A percentile compares a stretch with the other conserved stretches of the same genome.
Evolutionary conservation across 2,113 vertebrate species (phyloP).

Genomic region (Corythaeola cristata): DNA sequence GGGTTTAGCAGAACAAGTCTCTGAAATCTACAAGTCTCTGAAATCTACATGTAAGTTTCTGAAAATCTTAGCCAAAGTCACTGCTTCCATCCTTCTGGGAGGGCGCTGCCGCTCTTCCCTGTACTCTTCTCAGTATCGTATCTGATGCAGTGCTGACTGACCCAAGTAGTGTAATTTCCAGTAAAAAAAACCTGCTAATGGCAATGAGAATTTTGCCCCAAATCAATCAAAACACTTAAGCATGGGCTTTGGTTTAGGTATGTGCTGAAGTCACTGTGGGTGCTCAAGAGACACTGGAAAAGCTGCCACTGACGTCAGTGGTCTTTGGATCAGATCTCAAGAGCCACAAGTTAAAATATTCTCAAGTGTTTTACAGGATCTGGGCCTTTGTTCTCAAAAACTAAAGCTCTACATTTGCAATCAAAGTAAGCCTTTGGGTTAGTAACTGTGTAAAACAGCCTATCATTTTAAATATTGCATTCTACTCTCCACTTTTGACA

Average conservation of each 20-base stretch:
- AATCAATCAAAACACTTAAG: not conserved
- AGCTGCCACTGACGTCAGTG: not conserved
- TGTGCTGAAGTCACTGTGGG: not conserved
- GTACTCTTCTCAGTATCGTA: not conserved
- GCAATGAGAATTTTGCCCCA: not conserved
- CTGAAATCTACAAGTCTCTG: slow-evolving; percentile 8
- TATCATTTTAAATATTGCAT: slow-evolving; percentile 5
- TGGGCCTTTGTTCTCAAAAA: not conserved
- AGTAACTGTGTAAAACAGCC: not conserved
- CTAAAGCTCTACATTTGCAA: not conserved
- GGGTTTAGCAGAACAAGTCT: slow-evolving; percentile 18
- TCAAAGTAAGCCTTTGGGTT: not conserved
- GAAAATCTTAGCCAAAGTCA: not conserved
- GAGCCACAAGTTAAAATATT: not conserved
- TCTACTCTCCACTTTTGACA: slow-evolving; percentile 53
- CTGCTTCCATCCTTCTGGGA: not conserved
- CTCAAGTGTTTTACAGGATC: not conserved
- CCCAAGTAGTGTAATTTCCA: not conserved
- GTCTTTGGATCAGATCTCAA: not conserved
- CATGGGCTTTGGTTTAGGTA: not conserved
- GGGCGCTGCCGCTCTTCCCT: not conserved
- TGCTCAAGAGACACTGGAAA: not conserved
- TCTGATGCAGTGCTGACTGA: not conserved
- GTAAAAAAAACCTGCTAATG: not conserved
- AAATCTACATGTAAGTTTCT: not conserved